These are phyloP conservation scores for Anolis apletophallus DNA, from an alignment of 2,797 vertebrate genomes.

Conservation along the genomic window DNA sequence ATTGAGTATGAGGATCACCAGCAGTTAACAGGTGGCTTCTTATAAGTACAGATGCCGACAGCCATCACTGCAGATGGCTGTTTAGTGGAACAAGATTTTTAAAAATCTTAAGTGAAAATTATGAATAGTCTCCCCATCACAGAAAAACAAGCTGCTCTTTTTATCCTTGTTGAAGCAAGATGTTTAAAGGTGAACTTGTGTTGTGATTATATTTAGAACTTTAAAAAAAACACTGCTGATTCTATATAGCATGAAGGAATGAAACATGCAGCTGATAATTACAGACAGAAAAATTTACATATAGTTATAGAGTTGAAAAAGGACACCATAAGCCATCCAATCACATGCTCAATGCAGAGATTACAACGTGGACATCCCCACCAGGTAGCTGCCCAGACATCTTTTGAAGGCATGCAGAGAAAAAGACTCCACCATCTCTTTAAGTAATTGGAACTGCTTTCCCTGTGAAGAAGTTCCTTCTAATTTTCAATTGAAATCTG, in stretches of 20 bases:
- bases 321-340: too few species aligned
- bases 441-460: too few species aligned
- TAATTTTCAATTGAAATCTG: too few species aligned
- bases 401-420: too few species aligned
- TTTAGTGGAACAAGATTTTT: conserved; percentile 52
- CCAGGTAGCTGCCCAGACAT: too few species aligned
- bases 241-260: neutral
- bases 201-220: conserved; percentile 39
- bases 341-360: neutral
- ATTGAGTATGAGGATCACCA: conserved; percentile 30
- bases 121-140: conserved; percentile 52
- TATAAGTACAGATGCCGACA: conserved; percentile 62
- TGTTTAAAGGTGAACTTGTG: conserved; percentile 50
- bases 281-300: neutral
- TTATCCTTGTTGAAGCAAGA: conserved; percentile 41
- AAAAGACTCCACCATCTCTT: too few species aligned
- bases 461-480: too few species aligned
- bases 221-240: too few species aligned
- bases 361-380: neutral
- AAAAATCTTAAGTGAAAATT: conserved; percentile 50
- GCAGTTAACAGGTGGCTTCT: conserved; percentile 59
- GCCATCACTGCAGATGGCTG: conserved; percentile 65
- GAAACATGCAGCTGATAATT: neutral
- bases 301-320: too few species aligned
- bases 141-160: conserved; percentile 57